Evolutionary conservation across 2,797 vertebrate species (phyloP).

Genomic region (Rallus crepitans): DNA sequence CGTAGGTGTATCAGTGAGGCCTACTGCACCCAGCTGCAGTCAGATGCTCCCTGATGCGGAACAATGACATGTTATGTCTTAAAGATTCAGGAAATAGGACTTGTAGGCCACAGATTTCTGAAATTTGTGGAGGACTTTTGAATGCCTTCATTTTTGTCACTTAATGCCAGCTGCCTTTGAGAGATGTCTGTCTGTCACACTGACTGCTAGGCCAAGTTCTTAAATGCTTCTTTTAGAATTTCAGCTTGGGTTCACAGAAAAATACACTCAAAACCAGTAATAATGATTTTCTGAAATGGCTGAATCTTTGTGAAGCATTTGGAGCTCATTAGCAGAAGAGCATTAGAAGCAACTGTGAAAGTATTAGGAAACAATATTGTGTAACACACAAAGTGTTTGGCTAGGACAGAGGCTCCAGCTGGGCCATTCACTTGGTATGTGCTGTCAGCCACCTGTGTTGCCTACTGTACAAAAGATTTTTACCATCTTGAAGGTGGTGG

Average conservation of each 20-base stretch:
- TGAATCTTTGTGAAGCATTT: neutral
- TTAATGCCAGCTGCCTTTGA: neutral
- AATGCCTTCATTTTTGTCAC: neutral
- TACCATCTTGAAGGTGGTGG: neutral
- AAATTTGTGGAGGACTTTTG: neutral
- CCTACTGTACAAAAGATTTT: neutral
- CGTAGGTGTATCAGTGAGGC: neutral
- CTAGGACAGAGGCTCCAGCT: neutral
- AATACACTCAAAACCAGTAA: neutral
- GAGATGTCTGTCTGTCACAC: neutral
- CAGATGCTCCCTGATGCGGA: neutral
- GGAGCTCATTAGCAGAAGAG: slow-evolving; percentile 18
- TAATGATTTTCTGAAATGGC: neutral
- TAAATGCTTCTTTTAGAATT: neutral
- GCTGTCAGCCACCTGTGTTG: neutral
- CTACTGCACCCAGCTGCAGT: neutral
- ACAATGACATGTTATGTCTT: neutral
- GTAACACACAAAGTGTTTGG: neutral
- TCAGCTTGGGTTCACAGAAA: neutral
- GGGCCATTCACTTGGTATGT: neutral
- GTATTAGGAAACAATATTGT: neutral
- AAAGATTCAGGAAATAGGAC: neutral
- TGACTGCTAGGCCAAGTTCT: neutral
- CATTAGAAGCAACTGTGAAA: neutral
- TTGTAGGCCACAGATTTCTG: neutral